Base-by-base conservation (phyloP, 1,140 invertebrate species). In the Drosophila orosa region DNA sequence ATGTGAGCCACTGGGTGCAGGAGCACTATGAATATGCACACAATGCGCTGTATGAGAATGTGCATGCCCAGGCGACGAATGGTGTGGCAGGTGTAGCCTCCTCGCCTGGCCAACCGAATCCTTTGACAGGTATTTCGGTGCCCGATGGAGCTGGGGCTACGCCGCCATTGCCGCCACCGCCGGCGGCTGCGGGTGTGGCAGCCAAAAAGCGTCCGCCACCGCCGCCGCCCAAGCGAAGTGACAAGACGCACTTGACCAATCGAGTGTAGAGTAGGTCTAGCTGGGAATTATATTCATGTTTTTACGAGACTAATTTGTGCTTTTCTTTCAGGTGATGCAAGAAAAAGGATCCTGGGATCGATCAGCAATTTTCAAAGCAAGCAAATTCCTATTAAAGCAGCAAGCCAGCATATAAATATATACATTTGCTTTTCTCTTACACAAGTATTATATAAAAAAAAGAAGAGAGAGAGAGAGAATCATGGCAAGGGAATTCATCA, bases 1-100 rank as follows among this genome's bases (percentile, higher is more conserved):
- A 96, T 71, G 96, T 97, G 0, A 96, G 95, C 3, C 97, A 97
- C 83, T 98, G 97, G 97, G 96, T 97, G n/a, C 95, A 96, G 74
- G 96, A 97, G 82, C 97, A 97, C 79, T 97, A 97, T 78, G 96
- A 96, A 0, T 90, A 89, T 66, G 66, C 85, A 0, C 89, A 84
- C 65, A 91, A 90, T 56, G 91, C 91, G 24, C 77, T 92, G 15
- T 93, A 93, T 56, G 92, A 92, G 72, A 93, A 93, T 68, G 77
- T 92, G 0, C 90, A 91, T 39, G 76, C 54, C 22, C 87, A 89
- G 68, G 75, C 60, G 39, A 90, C 13, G 25, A 17, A 17, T 25
- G 47, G 25, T 8, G 40, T 13, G 1, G 40, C 2, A 15, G 42
- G 6, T 24, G 44, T 24, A n/a, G 44, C 13, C 13, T 5, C 42